Percentiles rank a stretch among this genome's conserved stretches.
Evolutionary conservation across 2,888 invertebrate species (phyloP).

Genomic region (Apamea crenata): DNA sequence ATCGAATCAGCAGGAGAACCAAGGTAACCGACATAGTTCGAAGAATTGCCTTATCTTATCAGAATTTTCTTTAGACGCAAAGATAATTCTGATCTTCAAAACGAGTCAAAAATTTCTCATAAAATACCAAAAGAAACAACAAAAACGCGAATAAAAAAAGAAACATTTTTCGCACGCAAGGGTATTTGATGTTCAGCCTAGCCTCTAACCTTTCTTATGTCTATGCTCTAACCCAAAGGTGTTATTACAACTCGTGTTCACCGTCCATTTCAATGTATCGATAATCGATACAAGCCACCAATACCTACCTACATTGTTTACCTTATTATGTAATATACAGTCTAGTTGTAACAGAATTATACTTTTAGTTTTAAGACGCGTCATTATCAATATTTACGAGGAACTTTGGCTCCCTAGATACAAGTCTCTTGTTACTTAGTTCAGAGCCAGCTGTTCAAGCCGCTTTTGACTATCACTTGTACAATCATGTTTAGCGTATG

Average conservation of each 20-base stretch:
- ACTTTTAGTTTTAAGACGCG: background rate
- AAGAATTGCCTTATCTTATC: no score
- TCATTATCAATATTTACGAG: no score
- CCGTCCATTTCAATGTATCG: background rate
- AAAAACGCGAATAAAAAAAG: no score
- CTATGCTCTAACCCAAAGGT: background rate
- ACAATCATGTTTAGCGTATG: no score
- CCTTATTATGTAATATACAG: background rate
- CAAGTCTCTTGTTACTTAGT: no score
- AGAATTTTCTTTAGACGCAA: background rate
- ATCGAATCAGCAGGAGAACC: no score
- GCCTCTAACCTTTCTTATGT: background rate
- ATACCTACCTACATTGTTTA: background rate
- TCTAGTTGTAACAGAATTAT: background rate
- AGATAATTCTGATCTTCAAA: background rate
- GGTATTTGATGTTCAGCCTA: constrained; percentile 18
- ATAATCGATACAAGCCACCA: background rate
- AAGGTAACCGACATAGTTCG: no score
- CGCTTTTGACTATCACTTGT: no score
- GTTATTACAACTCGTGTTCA: constrained; percentile 20
- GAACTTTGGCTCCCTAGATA: no score
- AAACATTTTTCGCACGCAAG: background rate
- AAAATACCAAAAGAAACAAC: no score
- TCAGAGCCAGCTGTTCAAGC: no score
- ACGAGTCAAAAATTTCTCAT: background rate